Evolutionary conservation across 2,888 invertebrate genomes (phyloP).

Genomic region (Meiosimyza platycephala): DNA sequence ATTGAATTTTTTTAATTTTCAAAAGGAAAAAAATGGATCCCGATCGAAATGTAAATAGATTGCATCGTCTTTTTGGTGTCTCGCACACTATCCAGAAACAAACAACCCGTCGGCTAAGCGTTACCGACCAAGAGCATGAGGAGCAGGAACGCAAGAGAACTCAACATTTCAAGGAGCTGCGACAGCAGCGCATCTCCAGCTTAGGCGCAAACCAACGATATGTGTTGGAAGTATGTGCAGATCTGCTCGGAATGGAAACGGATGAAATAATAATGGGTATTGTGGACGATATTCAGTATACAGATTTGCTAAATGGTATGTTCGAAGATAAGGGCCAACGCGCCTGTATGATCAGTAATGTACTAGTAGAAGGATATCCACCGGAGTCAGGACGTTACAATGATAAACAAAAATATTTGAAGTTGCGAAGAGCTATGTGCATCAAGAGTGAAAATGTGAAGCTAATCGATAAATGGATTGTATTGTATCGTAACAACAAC

Average conservation of each 20-base stretch:
- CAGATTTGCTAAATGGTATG: conserved; percentile 73
- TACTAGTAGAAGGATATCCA: conserved; percentile 74
- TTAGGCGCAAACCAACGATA: conserved; percentile 71
- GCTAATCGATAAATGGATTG: conserved; percentile 75
- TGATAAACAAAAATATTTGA: conserved; percentile 54
- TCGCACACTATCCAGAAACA: conserved; percentile 59
- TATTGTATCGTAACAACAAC: conserved; percentile 75
- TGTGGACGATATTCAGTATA: conserved; percentile 74
- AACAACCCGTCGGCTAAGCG: conserved; percentile 53
- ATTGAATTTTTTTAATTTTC: neutral
- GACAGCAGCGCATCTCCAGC: conserved; percentile 55
- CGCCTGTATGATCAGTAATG: conserved; percentile 76
- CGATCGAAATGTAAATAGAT: conserved; percentile 53
- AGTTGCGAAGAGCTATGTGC: conserved; percentile 72
- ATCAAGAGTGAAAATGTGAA: conserved; percentile 72
- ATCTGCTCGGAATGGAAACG: conserved; percentile 76
- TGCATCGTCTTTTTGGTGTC: conserved; percentile 58
- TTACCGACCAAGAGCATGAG: conserved; percentile 56
- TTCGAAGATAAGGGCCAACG: conserved; percentile 73
- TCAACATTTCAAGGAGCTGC: conserved; percentile 53
- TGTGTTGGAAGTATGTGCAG: conserved; percentile 76
- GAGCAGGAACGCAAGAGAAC: conserved; percentile 53
- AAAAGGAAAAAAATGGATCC: conserved; percentile 49
- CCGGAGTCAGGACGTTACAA: conserved; percentile 63
- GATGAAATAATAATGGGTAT: conserved; percentile 77